phyloP scores from a whole-genome alignment of 2,888 invertebrate species.

The Chalcis sispes region DNA sequence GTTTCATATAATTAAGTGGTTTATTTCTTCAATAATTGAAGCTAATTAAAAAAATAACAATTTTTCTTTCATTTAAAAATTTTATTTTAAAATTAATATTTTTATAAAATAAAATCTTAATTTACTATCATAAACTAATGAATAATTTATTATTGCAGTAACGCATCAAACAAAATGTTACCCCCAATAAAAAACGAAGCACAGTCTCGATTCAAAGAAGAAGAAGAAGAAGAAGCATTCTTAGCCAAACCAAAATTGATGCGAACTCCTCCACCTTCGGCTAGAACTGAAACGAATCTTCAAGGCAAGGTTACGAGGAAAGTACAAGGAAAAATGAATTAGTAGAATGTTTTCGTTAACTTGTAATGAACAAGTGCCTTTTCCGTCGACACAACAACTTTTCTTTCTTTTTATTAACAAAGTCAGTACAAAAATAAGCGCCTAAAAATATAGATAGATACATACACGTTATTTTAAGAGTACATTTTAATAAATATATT shows the following conservation, averaged over 20 bases:
- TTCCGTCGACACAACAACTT: constrained; percentile 41
- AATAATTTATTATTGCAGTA: constrained; percentile 18
- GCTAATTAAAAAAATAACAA: too few relatives aligned
- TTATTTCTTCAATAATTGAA: too few relatives aligned
- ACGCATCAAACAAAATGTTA: constrained; percentile 8
- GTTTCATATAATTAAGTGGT: too few relatives aligned
- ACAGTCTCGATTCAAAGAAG: constrained; percentile 31
- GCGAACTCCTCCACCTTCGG: constrained; percentile 65
- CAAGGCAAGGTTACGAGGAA: background rate
- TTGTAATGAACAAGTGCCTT: constrained; percentile 43
- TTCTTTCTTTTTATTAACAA: constrained; percentile 53
- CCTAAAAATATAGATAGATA: constrained; percentile 34
- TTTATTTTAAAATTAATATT: too few relatives aligned
- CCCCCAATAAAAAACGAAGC: constrained; percentile 17
- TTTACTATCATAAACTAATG: too few relatives aligned
- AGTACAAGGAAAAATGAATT: constrained; percentile 5
- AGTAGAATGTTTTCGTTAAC: background rate
- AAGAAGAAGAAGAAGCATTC: constrained; percentile 65
- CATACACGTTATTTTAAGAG: constrained; percentile 33
- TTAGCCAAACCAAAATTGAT: constrained; percentile 69
- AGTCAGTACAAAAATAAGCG: constrained; percentile 49
- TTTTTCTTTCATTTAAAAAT: too few relatives aligned
- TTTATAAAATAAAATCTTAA: too few relatives aligned
- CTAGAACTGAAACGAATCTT: background rate
- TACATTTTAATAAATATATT: constrained; percentile 54